phyloP scores from a whole-genome alignment of 2,888 invertebrate genomes.

The Agrenia bidenticulata region DNA sequence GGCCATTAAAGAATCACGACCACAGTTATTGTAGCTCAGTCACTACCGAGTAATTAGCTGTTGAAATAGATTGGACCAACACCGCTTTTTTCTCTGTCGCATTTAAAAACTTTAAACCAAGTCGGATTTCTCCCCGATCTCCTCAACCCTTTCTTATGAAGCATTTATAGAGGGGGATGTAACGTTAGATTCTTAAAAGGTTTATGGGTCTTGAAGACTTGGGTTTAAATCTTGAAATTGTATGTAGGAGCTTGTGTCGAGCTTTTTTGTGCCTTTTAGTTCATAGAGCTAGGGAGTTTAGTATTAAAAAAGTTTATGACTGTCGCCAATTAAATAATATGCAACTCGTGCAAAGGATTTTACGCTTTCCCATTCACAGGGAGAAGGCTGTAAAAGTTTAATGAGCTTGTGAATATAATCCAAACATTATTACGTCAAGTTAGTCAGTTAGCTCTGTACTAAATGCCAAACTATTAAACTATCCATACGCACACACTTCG shows the following conservation, averaged over 20 bases:
- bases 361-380: conserved; percentile 10
- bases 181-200: neutral
- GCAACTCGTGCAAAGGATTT: conserved; percentile 12
- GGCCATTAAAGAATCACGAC: neutral
- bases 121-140: too few species aligned
- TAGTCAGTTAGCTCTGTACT: too few species aligned
- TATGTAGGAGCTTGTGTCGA: neutral
- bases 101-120: neutral
- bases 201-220: neutral
- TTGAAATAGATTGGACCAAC: conserved; percentile 4
- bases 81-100: neutral
- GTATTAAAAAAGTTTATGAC: conserved; percentile 3
- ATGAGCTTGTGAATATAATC: neutral
- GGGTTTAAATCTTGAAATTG: neutral
- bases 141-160: conserved; percentile 6
- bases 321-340: conserved; percentile 12
- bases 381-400: conserved; percentile 9
- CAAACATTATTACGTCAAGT: too few species aligned
- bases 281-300: neutral
- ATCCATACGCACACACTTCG: too few species aligned
- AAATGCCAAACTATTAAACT: too few species aligned
- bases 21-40: neutral
- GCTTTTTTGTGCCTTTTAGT: neutral
- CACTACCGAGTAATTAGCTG: neutral
- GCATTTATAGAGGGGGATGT: neutral